Base-by-base conservation (phyloP, 2,888 invertebrate species). In the Rotaria macrura region DNA sequence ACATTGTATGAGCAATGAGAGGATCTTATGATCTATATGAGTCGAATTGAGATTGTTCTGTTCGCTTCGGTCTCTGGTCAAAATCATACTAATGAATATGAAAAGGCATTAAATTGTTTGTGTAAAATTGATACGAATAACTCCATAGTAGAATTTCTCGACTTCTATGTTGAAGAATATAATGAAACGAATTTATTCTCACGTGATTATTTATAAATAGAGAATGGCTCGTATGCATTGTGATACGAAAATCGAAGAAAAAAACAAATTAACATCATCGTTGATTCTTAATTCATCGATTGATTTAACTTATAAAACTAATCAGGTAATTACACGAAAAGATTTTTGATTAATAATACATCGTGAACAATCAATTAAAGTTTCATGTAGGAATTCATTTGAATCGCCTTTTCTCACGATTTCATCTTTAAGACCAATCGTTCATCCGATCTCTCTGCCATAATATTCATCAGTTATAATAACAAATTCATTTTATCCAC, bases 41-140 rank as follows among this genome's bases (percentile, higher is more conserved):
- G n/a, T n/a, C n/a, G n/a, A n/a, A n/a, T n/a, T n/a, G n/a, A n/a
- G n/a, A n/a, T n/a, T n/a, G n/a, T n/a, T n/a, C n/a, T n/a, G n/a
- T n/a, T n/a, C n/a, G n/a, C n/a, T n/a, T n/a, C n/a, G n/a, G n/a
- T n/a, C n/a, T n/a, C n/a, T n/a, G n/a, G n/a, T n/a, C n/a, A n/a
- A n/a, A n/a, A n/a, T 43, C 43, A 79, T 79, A 40, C 79, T 12
- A 9, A 79, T n/a, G 79, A 79, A 79, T 79, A 79, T 79, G 43
- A 79, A 3, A 79, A 79, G 43, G 25, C 79, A 2, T 43, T 79
- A 3, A 79, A 79, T 43, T 79, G 79, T 43, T 79, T 43, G 12
- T 79, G 79, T 79, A 23, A 79, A 43, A 79, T 79, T 43, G 12
- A 79, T 3, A 43, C 43, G 7, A 79, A 79, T 1, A 43, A 79